Percentiles rank a stretch among this genome's conserved stretches.
phyloP scores from a whole-genome alignment of 2,888 invertebrate genomes.

The Ellobium chinense region DNA sequence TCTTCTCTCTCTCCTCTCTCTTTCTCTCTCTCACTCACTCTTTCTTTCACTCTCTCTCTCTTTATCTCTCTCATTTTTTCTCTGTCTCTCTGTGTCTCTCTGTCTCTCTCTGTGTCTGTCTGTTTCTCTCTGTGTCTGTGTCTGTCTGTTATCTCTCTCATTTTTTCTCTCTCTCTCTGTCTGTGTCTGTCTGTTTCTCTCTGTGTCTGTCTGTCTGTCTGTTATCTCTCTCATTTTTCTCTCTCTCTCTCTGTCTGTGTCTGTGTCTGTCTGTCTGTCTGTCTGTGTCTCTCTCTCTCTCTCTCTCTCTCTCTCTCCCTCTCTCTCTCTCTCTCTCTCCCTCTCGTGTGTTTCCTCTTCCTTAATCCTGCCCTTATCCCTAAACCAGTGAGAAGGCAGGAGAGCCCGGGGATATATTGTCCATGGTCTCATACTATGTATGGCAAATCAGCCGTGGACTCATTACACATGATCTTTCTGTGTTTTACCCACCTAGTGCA shows the following conservation, averaged over 20 bases:
- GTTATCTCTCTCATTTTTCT: not conserved
- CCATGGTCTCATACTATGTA: too few species aligned
- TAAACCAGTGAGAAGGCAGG: too few species aligned
- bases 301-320: not conserved
- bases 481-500: too few species aligned
- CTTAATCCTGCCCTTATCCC: not conserved
- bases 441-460: too few species aligned
- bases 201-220: not conserved
- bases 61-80: not conserved
- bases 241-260: not conserved
- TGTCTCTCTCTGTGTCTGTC: not conserved
- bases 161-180: too few species aligned
- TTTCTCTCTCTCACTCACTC: not conserved
- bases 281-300: not conserved
- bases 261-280: not conserved
- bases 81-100: not conserved
- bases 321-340: conserved; percentile 14
- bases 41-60: not conserved
- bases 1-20: not conserved
- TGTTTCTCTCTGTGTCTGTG: not conserved
- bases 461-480: too few species aligned
- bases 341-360: conserved; percentile 13
- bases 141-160: too few species aligned
- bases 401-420: too few species aligned
- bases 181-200: not conserved